Base-by-base conservation (phyloP, 2,113 vertebrate genomes). In the Hucho hucho region DNA sequence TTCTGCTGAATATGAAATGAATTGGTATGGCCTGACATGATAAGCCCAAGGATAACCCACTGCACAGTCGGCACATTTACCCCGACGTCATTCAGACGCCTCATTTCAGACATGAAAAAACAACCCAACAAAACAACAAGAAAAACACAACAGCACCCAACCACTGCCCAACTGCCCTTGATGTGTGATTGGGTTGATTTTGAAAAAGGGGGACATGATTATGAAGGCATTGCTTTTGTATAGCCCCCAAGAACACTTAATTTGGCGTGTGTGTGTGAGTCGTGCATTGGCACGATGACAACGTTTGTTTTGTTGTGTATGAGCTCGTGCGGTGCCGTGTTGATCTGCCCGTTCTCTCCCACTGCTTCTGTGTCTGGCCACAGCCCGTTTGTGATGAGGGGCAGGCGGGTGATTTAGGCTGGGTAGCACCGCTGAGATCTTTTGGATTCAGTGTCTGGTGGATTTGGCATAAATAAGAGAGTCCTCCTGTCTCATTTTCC, bases 1-100 rank as follows among this genome's bases (percentile, higher is more conserved):
- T 87, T 91, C 83, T 87, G 84, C 89, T 89, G 92, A 94, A 93
- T 93, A 92, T 91, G 88, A 90, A 91, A 93, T 92, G 85, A 93
- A 93, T 92, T 93, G 87, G 86, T 89, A 89, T 90, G 87, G 85
- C 87, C 86, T 87, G 90, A 91, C 91, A 92, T 81, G 88, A 91
- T 84, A 90, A 92, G 89, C 91, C 85, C 84, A 89, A 86, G 90
- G 87, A 93, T 88, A 92, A 89, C 89, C 87, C 82, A 70, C 72
- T 72, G 78, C 77, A 81, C 88, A 63, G 78, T 71, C 75, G 70
- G 80, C 82, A 76, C 86, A 74, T 82, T 82, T 80, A 83, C 76
- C 75, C 69, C 77, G 61, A 83, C 65, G 37, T 11, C 70, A 53
- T 61, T 82, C 72, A 82, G 64, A 77, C 68, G 49, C n/a, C 18